Base-by-base conservation (phyloP, 2,797 vertebrate species). In the Tapera naevia region DNA sequence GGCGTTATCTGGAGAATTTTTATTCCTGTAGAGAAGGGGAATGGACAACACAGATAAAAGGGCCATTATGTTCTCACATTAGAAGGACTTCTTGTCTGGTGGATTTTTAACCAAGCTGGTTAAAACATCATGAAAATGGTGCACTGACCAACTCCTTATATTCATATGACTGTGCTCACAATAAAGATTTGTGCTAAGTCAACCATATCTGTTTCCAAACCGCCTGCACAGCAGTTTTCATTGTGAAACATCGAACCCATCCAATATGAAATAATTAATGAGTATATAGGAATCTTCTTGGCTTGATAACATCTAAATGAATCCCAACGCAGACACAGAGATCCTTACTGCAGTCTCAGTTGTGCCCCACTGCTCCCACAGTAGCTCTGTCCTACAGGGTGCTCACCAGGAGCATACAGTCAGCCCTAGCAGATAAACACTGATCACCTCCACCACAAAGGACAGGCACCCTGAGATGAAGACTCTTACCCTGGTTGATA, bases 51-150 rank as follows among this genome's bases (percentile, higher is more conserved):
- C 46, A 69, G 73, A 95, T 88, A 62, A 93, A 95, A 94, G 89
- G 39, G 54, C 62, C 78, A 75, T 94, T 95, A 94, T 91, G 93
- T 84, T 88, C 82, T 54, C 66, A 84, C 74, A 93, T 91, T 88
- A 96, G 94, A 94, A 88, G 80, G 76, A 71, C 73, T 75, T 93
- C 88, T 96, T 93, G 88, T 91, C 81, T 90, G 66, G 66, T 88
- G 39, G 58, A 76, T 93, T 93, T n/a, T 95, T 90, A 96, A 93
- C 86, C 92, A 93, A 89, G 64, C 67, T 89, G 45, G 74, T 94
- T 92, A 91, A 94, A 96, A 90, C 74, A 80, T 79, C 78, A 74
- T 82, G 37, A 87, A 94, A 90, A 94, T 0, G 1, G 32, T 64
- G 61, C 67, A 64, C 60, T 91, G 87, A 91, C 92, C 81, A 85